Conservation (phyloP, 2,888 invertebrate genomes). For the Brassicogethes aeneus region DNA sequence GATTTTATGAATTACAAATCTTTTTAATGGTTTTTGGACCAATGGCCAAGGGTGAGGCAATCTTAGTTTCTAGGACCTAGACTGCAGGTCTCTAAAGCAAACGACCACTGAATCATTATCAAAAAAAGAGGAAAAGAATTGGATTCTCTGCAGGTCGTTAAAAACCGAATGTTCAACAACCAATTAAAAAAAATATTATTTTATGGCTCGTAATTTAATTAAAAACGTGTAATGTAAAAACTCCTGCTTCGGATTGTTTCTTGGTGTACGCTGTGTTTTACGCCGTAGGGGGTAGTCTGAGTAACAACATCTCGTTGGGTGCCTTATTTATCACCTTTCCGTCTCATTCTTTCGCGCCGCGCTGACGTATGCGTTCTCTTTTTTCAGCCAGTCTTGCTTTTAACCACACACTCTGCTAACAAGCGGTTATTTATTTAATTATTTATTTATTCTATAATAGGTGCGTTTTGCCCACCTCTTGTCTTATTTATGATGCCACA, state of each 20-base stretch:
- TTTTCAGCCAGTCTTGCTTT: not conserved
- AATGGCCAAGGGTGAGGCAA: no score
- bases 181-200: conserved; percentile 3
- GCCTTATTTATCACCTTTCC: conserved; percentile 39
- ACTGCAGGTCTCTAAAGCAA: no score
- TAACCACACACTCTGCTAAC: conserved; percentile 41
- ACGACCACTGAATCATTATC: no score
- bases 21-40: no score
- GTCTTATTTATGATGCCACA: conserved; percentile 43
- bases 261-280: conserved; percentile 29
- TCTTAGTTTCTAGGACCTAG: no score
- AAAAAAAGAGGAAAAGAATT: no score
- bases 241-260: conserved; percentile 11
- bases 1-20: no score
- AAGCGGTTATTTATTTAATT: conserved; percentile 45
- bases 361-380: not conserved
- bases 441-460: conserved; percentile 45
- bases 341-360: conserved; percentile 20
- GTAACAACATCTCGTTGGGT: conserved; percentile 42
- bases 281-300: conserved; percentile 41
- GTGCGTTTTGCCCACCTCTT: conserved; percentile 42
- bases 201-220: conserved; percentile 21
- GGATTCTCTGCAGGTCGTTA: not conserved
- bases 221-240: conserved; percentile 23
- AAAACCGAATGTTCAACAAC: not conserved